phyloP scores from a whole-genome alignment of 2,797 vertebrate genomes.

The Cirrhinus mrigala region DNA sequence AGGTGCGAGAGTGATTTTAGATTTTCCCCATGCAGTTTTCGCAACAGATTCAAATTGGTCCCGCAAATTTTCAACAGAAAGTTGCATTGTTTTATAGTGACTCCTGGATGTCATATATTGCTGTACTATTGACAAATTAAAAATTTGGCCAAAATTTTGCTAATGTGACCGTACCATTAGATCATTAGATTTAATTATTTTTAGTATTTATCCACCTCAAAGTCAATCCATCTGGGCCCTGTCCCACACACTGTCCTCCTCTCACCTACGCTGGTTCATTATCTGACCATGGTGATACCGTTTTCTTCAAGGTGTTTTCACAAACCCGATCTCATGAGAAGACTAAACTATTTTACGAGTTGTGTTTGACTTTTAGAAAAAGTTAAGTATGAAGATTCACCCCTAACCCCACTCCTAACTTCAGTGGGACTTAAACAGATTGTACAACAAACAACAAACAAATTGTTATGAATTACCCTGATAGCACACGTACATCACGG shows the following conservation, averaged over 20 bases:
- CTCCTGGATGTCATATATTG: not conserved
- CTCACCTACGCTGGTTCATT: slow-evolving; percentile 7
- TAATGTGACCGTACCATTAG: not conserved
- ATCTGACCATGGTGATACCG: not conserved
- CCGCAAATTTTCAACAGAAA: not conserved
- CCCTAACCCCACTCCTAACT: not conserved
- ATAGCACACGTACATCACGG: too few species aligned
- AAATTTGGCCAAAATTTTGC: not conserved
- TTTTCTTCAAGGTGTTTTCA: slow-evolving; percentile 17
- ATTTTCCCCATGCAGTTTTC: not conserved
- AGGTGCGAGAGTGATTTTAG: not conserved
- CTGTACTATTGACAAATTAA: not conserved
- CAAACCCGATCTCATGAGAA: not conserved
- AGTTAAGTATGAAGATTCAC: not conserved
- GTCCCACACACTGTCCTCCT: not conserved
- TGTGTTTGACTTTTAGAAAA: not conserved
- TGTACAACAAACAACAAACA: too few species aligned
- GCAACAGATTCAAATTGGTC: not conserved
- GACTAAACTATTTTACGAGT: not conserved
- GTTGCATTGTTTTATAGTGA: not conserved
- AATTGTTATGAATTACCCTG: too few species aligned
- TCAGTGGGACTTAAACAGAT: not conserved
- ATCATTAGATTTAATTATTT: not conserved
- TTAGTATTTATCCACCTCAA: not conserved
- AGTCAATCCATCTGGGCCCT: not conserved